Evolutionary conservation across 53 echinoderm and acorn worm genomes (phyloP), one percentile per base, ranked within the genome.

Genomic region (Hippasteria phrygiana): DNA sequence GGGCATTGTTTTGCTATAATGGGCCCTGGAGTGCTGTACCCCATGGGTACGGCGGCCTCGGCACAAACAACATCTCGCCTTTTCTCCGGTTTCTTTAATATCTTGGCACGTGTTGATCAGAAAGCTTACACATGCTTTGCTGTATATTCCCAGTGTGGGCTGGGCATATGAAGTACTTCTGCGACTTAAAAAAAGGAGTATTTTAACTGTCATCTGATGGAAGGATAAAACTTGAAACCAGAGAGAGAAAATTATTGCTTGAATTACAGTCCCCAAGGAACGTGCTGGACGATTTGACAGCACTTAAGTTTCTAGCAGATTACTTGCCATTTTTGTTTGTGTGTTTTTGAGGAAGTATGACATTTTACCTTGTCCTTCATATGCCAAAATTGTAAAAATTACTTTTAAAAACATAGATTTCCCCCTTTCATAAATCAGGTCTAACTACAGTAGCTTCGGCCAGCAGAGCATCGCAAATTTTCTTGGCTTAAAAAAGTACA

Each of bases 1-100:
- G 24, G 40, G 20, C 48, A 56, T 78, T 78, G 78, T 78, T 78
- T 78, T 78, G 78, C 55, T 20, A 78, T 78, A 78, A 78, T 78
- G 59, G 78, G 55, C 78, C 78, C 78, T 53, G 26, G 55, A 78
- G 78, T 66, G 78, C 38, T 54, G 55, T 36, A 1, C 42, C 42
- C 34, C 10, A 5, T 11, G 27, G 46, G 47, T 34, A 43, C 16
- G 35, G 32, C 48, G 34, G 48, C 47, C 29, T 43, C 51, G 34
- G 51, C 31, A 48, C 76, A 75, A 75, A 75, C 48, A 75, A 47
- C 76, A 34, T 67, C 67, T 16, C 13, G 26, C 0, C 8, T 59
- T 59, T 59, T 24, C n/a, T 66, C 5, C 67, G 3, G 11, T 34
- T 35, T 34, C 1, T 14, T 66, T 66, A 2, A 0, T 22, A 42